Conservation (phyloP, 2,888 invertebrate genomes). For the Aelia acuminata region DNA sequence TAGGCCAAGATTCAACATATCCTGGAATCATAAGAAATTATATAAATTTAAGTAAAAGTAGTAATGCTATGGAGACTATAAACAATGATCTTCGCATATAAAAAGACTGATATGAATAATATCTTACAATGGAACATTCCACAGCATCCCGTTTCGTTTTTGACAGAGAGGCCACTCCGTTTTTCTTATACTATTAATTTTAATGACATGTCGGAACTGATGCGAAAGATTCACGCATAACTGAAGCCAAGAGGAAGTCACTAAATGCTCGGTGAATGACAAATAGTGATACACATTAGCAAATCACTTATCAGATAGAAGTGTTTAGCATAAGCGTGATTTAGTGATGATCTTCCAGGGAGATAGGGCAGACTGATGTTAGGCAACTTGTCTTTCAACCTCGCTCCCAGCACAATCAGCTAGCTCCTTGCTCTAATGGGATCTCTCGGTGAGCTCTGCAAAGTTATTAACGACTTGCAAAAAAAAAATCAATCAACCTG, state of each 20-base stretch:
- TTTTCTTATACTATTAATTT: not conserved
- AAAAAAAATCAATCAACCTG: too few relatives aligned
- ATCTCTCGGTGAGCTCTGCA: not conserved
- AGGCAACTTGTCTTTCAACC: not conserved
- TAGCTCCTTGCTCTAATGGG: not conserved
- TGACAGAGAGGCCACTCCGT: too few relatives aligned
- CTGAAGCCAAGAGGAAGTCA: slow-evolving; percentile 14
- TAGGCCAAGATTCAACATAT: too few relatives aligned
- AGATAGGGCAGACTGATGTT: not conserved
- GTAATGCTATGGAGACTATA: too few relatives aligned
- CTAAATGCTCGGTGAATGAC: not conserved
- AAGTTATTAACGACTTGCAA: not conserved
- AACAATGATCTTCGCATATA: too few relatives aligned
- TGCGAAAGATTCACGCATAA: not conserved
- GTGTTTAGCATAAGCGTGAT: slow-evolving; percentile 14
- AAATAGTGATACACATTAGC: slow-evolving; percentile 14
- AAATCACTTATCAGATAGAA: not conserved
- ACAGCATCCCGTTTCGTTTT: too few relatives aligned
- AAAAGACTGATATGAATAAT: too few relatives aligned
- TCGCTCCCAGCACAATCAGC: not conserved
- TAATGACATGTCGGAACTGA: not conserved
- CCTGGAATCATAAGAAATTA: too few relatives aligned
- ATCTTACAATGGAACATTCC: too few relatives aligned
- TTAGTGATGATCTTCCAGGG: not conserved
- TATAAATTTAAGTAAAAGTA: too few relatives aligned